phyloP scores from a whole-genome alignment of 2,113 vertebrate species.

The Globicephala melas region DNA sequence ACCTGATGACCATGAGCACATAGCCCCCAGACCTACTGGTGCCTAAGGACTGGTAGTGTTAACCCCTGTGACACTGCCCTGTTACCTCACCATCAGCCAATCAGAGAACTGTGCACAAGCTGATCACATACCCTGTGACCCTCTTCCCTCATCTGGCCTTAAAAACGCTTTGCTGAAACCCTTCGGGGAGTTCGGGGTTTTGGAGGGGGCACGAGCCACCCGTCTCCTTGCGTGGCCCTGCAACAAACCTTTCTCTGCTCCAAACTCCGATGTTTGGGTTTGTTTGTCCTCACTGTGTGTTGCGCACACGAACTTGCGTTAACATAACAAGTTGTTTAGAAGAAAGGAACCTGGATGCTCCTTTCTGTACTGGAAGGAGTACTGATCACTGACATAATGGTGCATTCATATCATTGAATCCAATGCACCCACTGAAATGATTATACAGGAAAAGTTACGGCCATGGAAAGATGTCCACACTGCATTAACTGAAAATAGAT shows the following conservation, averaged over 20 bases:
- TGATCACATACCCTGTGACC: background rate
- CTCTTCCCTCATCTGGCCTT: background rate
- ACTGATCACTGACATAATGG: background rate
- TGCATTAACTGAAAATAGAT: background rate
- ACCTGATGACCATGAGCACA: background rate
- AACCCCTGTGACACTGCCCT: background rate
- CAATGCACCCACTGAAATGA: background rate
- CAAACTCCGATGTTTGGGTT: background rate
- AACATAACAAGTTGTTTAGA: background rate
- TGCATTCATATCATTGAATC: background rate
- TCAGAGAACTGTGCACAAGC: background rate
- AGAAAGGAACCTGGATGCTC: background rate
- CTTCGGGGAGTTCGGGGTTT: background rate
- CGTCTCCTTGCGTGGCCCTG: background rate
- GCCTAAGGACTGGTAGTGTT: background rate
- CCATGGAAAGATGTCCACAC: background rate
- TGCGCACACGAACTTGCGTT: background rate
- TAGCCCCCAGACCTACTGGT: background rate
- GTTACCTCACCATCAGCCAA: background rate
- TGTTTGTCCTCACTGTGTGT: background rate
- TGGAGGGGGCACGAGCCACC: background rate
- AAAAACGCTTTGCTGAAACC: background rate
- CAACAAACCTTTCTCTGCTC: background rate
- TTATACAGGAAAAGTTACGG: background rate
- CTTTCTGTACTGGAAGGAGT: background rate